phyloP scores from a whole-genome alignment of 2,888 invertebrate genomes.

The Trachelus tabidus region DNA sequence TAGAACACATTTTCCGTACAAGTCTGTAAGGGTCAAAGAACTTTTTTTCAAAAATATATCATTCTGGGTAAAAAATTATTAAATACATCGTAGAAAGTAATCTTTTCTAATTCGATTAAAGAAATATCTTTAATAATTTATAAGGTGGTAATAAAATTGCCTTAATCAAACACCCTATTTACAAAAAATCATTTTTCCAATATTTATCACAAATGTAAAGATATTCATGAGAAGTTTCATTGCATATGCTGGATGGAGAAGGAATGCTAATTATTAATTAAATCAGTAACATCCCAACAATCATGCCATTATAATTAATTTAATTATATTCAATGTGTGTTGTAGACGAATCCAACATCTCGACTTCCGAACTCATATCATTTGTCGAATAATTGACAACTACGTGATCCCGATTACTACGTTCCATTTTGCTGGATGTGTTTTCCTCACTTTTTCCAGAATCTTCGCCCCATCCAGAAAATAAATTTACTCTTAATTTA shows the following conservation, averaged over 20 bases:
- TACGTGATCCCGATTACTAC: constrained; percentile 42
- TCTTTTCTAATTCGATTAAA: background rate
- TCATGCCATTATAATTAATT: constrained; percentile 9
- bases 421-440: constrained; percentile 45
- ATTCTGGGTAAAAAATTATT: background rate
- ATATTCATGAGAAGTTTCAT: background rate
- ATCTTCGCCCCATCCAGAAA: constrained; percentile 60
- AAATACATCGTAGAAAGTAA: background rate
- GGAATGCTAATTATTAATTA: background rate
- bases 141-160: background rate
- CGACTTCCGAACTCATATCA: constrained; percentile 63
- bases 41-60: background rate
- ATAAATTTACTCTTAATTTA: constrained; percentile 59
- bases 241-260: background rate
- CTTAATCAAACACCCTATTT: background rate
- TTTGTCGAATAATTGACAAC: constrained; percentile 56
- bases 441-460: constrained; percentile 54
- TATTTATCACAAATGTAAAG: background rate
- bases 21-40: background rate
- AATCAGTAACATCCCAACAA: background rate
- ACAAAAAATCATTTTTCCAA: background rate
- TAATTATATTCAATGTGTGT: constrained; percentile 57
- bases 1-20: no score
- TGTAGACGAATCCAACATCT: constrained; percentile 65
- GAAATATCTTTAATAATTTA: background rate